Evolutionary conservation across 2,113 vertebrate species (phyloP).

Genomic region (Chlamydotis undulata): DNA sequence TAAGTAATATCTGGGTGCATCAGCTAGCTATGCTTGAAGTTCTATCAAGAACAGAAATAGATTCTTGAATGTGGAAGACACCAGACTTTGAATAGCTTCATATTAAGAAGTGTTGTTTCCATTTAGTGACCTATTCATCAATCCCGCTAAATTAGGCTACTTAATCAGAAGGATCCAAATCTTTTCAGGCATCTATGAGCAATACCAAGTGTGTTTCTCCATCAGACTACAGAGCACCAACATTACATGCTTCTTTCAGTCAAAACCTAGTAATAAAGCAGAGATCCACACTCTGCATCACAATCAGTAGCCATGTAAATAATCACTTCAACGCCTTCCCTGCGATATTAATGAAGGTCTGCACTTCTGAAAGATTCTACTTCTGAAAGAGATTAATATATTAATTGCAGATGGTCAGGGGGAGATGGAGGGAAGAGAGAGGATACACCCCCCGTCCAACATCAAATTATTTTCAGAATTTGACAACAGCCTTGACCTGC

Average conservation of each 20-base stretch:
- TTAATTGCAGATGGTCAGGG: neutral
- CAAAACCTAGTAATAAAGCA: neutral
- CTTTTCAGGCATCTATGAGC: neutral
- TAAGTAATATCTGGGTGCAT: neutral
- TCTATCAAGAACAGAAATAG: neutral
- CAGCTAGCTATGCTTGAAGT: neutral
- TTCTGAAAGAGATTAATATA: neutral
- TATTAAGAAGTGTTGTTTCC: neutral
- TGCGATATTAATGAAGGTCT: neutral
- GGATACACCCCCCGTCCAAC: neutral
- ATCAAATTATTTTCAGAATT: neutral
- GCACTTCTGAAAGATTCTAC: neutral
- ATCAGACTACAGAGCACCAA: neutral
- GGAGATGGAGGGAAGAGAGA: neutral
- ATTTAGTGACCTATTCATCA: neutral
- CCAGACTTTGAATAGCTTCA: neutral
- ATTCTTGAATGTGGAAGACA: neutral
- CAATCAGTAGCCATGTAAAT: neutral
- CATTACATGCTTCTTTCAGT: neutral
- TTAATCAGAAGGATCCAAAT: neutral
- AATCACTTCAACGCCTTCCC: neutral
- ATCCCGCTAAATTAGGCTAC: neutral
- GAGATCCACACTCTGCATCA: neutral
- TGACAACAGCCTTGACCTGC: neutral
- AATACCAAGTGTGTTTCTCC: neutral